Conservation (phyloP, 1,140 invertebrate species). For the Pygmarrhopalites habei region DNA sequence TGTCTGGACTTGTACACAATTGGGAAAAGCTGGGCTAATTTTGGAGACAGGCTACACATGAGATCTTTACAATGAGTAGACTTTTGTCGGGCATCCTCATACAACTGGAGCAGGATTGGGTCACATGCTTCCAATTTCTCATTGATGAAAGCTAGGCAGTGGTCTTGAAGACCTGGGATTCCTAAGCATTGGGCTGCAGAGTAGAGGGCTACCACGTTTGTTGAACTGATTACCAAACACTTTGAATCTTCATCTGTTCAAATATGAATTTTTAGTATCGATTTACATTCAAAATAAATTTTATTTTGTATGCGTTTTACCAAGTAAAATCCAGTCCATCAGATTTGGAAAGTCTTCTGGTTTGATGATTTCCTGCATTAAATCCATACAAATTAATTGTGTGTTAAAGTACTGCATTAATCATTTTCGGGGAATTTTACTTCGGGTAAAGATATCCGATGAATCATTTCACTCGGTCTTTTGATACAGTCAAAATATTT, state of each 20-base stretch:
- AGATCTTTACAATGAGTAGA: conserved; percentile 16
- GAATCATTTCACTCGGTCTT: conserved; percentile 10
- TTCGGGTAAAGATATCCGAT: not conserved
- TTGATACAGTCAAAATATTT: conserved; percentile 22
- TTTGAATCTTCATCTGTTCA: conserved; percentile 16
- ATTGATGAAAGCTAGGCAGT: conserved; percentile 22
- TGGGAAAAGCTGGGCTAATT: conserved; percentile 21
- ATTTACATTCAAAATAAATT: too few species aligned
- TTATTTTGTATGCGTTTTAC: too few species aligned
- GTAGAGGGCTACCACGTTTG: conserved; percentile 24
- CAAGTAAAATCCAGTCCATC: conserved; percentile 30
- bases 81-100: conserved; percentile 19
- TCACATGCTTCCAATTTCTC: conserved; percentile 21
- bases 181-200: conserved; percentile 15
- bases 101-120: conserved; percentile 21
- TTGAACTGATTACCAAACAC: not conserved
- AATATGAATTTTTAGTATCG: too few species aligned
- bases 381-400: too few species aligned
- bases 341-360: conserved; percentile 15
- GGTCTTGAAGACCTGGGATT: conserved; percentile 15
- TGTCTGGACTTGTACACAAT: conserved; percentile 24
- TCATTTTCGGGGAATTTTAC: too few species aligned
- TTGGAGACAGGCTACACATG: conserved; percentile 8
- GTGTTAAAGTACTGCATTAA: too few species aligned
- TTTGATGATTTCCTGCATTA: conserved; percentile 8